Conservation (phyloP, 92 coral and sea anemone genomes). For the Plumapathes pennacea region DNA sequence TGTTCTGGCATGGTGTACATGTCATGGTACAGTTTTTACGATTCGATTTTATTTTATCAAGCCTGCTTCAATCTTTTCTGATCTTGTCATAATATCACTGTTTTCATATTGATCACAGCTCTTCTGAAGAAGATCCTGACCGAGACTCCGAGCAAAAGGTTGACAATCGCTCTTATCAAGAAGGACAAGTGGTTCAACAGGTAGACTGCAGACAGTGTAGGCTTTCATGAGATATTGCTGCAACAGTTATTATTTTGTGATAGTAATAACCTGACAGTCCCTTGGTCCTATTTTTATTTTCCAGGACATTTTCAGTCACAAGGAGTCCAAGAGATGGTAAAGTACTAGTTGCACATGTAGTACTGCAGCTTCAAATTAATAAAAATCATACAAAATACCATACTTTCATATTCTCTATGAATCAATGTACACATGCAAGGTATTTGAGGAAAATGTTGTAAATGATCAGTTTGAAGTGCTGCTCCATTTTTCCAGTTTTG, state of each 20-base stretch:
- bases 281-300: neutral
- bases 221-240: too few species aligned
- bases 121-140: constrained; percentile 73
- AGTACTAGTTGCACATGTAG: too few species aligned
- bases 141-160: constrained; percentile 75
- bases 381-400: too few species aligned
- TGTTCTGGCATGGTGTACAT: neutral
- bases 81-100: neutral
- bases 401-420: too few species aligned
- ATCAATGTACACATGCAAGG: too few species aligned
- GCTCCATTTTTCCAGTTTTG: too few species aligned
- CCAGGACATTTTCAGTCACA: constrained; percentile 27
- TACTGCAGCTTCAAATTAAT: too few species aligned
- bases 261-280: neutral
- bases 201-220: too few species aligned
- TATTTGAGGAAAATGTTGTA: too few species aligned
- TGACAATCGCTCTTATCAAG: constrained; percentile 74
- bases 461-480: too few species aligned
- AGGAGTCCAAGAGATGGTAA: constrained; percentile 66
- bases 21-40: neutral
- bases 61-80: neutral
- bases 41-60: neutral
- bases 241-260: neutral
- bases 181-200: constrained; percentile 89
- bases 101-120: constrained; percentile 21